phyloP scores from a whole-genome alignment of 2,888 invertebrate genomes.

The Theretra japonica region DNA sequence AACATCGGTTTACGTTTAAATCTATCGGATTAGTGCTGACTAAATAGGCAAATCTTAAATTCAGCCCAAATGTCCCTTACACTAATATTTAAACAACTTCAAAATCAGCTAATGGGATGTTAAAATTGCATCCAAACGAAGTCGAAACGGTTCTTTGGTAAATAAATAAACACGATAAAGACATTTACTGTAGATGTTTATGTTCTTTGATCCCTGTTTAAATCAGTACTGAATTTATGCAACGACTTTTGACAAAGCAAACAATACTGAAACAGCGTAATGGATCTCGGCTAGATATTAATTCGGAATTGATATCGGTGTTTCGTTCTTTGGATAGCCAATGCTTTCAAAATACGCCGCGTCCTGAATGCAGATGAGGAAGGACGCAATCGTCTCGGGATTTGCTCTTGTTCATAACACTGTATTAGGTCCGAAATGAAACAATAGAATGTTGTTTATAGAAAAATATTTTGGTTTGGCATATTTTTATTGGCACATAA shows the following conservation, averaged over 20 bases:
- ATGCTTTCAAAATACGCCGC: constrained; percentile 58
- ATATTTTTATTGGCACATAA: no score
- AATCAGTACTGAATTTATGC: constrained; percentile 23
- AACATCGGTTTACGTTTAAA: no score
- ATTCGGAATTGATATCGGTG: constrained; percentile 61
- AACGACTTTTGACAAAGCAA: constrained; percentile 35
- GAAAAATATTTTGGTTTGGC: not conserved
- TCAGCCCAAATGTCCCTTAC: no score
- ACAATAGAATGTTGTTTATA: not conserved
- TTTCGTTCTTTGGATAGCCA: constrained; percentile 53
- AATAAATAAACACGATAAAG: not conserved
- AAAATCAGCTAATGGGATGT: no score
- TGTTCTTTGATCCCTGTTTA: not conserved
- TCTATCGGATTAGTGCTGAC: no score
- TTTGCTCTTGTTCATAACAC: constrained; percentile 32
- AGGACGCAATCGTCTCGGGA: constrained; percentile 38
- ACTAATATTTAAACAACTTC: no score
- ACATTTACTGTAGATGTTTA: not conserved
- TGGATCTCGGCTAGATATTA: constrained; percentile 46
- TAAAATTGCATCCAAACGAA: no score
- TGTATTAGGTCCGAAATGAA: constrained; percentile 26
- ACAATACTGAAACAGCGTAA: constrained; percentile 34
- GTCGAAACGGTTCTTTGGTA: no score
- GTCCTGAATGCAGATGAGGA: constrained; percentile 60
- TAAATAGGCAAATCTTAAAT: no score